Conservation (phyloP, 2,113 vertebrate genomes). For the Tyrannus savana region DNA sequence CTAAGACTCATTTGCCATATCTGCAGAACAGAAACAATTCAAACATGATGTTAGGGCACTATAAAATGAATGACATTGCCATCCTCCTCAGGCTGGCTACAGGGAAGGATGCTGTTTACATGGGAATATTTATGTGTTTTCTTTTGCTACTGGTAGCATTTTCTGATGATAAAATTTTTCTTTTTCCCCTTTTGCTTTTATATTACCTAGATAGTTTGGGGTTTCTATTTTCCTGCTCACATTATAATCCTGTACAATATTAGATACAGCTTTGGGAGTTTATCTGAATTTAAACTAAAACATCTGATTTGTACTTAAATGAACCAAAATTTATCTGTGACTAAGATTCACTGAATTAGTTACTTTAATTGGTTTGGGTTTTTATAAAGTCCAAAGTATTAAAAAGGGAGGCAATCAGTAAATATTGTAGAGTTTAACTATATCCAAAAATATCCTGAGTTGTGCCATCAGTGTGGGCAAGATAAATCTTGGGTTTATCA, state of each 20-base stretch:
- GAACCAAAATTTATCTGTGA: neutral
- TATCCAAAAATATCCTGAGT: neutral
- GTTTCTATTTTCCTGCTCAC: neutral
- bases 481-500: neutral
- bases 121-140: neutral
- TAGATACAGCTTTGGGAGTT: neutral
- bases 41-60: neutral
- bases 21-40: conserved; percentile 18
- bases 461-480: neutral
- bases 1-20: neutral
- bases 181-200: neutral
- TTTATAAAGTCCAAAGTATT: neutral
- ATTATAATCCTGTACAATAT: neutral
- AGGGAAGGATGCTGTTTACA: neutral
- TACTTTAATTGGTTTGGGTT: neutral
- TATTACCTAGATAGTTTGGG: neutral
- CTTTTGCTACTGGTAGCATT: neutral
- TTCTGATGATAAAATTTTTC: neutral
- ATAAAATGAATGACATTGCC: conserved; percentile 3
- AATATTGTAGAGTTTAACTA: neutral
- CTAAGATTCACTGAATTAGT: neutral
- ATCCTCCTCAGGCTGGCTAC: neutral
- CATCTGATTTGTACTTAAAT: neutral
- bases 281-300: conserved; percentile 4
- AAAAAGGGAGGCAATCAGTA: neutral